Evolutionary conservation across 2,113 vertebrate genomes (phyloP), one percentile per base, ranked within the genome.

Genomic region (Gymnorhina tibicen): DNA sequence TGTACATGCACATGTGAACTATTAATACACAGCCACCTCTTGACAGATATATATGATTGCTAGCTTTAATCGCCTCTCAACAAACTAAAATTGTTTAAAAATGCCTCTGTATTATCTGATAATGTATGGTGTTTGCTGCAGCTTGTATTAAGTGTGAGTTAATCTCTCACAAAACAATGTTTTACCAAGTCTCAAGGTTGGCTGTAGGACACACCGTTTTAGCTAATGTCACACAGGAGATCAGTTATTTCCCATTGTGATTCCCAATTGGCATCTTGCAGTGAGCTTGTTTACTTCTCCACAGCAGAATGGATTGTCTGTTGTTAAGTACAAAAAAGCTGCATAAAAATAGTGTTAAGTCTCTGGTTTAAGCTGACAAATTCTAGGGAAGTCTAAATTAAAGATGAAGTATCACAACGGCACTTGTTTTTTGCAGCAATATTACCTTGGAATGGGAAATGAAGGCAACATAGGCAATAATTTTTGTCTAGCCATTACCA

Each of bases 211-310:
- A 88, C 44, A 81, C 4, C 18, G 22, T 95, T 96, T 96, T 88
- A 95, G 46, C 49, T 97, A 94, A 96, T 93, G 95, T 93, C 91
- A 93, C 93, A 93, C 84, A 84, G 53, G 94, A 97, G 92, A 97
- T 95, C 93, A 88, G 92, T 93, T 94, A 77, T 97, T 97, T 97
- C 96, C 97, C 86, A 87, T 95, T 69, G 91, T 81, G 95, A 92
- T 87, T 97, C 94, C 93, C 91, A 52, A 44, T 23, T 86, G 95
- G 84, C 87, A 91, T 91, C 80, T 91, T 74, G 76, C 84, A 89
- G 94, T 91, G 91, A 97, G 87, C 87, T 96, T 97, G 94, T 97
- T 97, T 97, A 96, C 82, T 78, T 47, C 89, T 92, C 81, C 0
- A 0, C 32, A 91, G 64, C 56, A 93, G 87, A 94, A 89, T 62